A percentile compares a stretch with the other conserved stretches of the same genome.
Evolutionary conservation across 2,888 invertebrate genomes (phyloP).

Genomic region (Mechanitis mazaeus): DNA sequence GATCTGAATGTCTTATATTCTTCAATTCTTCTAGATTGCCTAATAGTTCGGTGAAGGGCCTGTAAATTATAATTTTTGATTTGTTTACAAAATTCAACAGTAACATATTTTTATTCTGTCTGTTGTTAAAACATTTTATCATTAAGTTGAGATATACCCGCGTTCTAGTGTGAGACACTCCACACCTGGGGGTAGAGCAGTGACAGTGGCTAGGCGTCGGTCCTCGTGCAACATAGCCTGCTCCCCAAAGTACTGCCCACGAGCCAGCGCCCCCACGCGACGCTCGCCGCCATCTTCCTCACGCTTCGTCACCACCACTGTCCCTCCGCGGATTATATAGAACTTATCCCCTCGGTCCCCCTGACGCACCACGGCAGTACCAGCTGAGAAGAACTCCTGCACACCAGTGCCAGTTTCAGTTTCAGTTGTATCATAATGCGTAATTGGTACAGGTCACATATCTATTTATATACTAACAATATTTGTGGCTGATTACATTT

Average conservation of each 20-base stretch:
- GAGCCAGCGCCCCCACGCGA: constrained; percentile 81
- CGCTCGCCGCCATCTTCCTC: constrained; percentile 78
- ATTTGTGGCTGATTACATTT: constrained; percentile 1
- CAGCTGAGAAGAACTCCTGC: constrained; percentile 88
- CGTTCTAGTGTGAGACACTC: constrained; percentile 92
- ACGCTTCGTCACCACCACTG: constrained; percentile 83
- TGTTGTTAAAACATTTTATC: too few species aligned
- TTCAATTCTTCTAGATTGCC: constrained; percentile 85
- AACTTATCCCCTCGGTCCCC: constrained; percentile 93
- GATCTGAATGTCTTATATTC: constrained; percentile 55
- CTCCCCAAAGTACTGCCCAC: constrained; percentile 93
- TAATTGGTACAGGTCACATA: background rate
- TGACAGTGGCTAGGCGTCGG: constrained; percentile 91
- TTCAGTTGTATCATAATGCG: background rate
- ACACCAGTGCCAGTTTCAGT: constrained; percentile 12
- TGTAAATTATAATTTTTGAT: constrained; percentile 34
- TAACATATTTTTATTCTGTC: too few species aligned
- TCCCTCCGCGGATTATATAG: constrained; percentile 91
- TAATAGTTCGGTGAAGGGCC: constrained; percentile 88
- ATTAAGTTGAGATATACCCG: constrained; percentile 73
- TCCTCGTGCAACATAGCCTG: constrained; percentile 91
- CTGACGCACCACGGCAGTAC: constrained; percentile 87
- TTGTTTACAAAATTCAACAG: background rate
- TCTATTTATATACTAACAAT: background rate
- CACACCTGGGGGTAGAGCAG: constrained; percentile 88